phyloP scores from a whole-genome alignment of 2,797 vertebrate species.

The Microtus agrestis region DNA sequence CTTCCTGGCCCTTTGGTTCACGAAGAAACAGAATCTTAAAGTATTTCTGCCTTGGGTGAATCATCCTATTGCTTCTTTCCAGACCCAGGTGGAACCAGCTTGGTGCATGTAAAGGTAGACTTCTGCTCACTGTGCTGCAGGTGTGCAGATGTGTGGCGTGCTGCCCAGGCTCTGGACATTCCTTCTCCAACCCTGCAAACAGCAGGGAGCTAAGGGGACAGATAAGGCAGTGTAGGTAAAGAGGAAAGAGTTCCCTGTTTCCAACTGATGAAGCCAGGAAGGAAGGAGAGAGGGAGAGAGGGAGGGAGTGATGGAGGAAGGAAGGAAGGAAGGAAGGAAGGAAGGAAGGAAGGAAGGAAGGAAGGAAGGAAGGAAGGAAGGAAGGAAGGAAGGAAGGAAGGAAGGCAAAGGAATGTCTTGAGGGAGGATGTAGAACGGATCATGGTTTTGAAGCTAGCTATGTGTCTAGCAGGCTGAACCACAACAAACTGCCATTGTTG shows the following conservation, averaged over 20 bases:
- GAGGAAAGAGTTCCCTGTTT: background rate
- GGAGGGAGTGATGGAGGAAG: background rate
- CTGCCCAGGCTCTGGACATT: background rate
- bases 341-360: background rate
- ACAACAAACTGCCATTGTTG: background rate
- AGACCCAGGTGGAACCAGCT: background rate
- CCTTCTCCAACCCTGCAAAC: background rate
- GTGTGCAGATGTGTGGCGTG: rapidly evolving
- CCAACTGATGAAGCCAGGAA: background rate
- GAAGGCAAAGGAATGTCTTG: too few relatives aligned
- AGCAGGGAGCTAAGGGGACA: background rate
- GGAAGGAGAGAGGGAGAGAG: background rate
- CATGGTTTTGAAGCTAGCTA: background rate
- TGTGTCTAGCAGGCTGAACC: background rate
- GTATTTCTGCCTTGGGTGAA: background rate
- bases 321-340: background rate
- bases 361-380: background rate
- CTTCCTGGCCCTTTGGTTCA: background rate
- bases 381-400: background rate
- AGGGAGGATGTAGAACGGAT: background rate
- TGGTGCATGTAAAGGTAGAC: background rate
- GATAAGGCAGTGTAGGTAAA: background rate
- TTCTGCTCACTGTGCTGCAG: background rate
- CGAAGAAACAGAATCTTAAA: background rate
- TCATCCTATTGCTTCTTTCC: background rate